These are phyloP conservation scores for Pachyuromys duprasi DNA, from an alignment of 2,797 vertebrate species.

Conservation along the genomic window DNA sequence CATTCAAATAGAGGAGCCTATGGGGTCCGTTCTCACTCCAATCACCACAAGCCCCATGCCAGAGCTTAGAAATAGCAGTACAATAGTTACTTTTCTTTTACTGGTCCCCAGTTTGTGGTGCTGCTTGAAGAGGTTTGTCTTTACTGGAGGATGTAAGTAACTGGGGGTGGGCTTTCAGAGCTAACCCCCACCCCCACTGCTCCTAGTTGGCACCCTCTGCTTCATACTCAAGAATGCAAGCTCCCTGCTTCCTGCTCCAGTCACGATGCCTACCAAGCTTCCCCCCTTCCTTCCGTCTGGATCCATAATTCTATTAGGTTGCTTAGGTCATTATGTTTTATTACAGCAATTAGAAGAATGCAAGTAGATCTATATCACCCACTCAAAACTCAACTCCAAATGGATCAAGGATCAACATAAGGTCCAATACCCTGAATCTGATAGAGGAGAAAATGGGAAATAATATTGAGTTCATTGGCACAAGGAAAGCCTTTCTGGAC, in stretches of 20 bases:
- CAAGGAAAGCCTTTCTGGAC: no score
- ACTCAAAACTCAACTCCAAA: no score
- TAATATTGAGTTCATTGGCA: no score
- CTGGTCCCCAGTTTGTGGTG: background rate
- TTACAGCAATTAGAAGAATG: background rate
- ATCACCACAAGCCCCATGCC: no score
- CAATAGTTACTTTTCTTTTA: background rate
- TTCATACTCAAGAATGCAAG: background rate
- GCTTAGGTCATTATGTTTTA: background rate
- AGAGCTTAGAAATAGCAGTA: background rate
- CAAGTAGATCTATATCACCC: no score
- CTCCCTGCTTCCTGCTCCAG: background rate
- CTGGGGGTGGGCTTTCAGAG: background rate
- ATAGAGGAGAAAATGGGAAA: no score
- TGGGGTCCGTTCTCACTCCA: background rate
- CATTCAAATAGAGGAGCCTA: background rate
- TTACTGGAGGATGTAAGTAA: background rate
- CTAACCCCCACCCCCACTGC: no score
- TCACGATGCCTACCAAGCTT: background rate
- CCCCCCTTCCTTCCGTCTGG: background rate
- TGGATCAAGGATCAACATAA: no score
- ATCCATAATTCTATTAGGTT: background rate
- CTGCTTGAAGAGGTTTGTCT: background rate
- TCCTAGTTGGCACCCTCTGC: background rate
- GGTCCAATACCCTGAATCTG: no score